Conservation (phyloP, 2,888 invertebrate genomes). For the Drosophila nigritarsus region DNA sequence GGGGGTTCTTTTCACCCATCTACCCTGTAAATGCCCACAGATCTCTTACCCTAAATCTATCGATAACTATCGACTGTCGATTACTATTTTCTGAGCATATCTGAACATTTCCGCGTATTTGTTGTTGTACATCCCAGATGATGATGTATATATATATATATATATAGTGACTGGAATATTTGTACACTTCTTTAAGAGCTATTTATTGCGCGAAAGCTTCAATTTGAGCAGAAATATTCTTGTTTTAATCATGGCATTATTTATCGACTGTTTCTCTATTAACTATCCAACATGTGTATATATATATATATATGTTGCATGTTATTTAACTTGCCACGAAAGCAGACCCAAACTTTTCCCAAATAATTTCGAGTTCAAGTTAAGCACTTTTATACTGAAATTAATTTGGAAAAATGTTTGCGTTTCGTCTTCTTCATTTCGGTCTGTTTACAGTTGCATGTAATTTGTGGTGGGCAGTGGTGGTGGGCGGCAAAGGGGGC, state of each 20-base stretch:
- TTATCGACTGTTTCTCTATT: neutral
- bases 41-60: neutral
- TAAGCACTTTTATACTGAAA: constrained; percentile 22
- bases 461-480: neutral
- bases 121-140: neutral
- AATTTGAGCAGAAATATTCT: neutral
- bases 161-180: neutral
- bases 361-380: constrained; percentile 26
- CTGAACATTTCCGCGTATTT: neutral
- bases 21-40: neutral
- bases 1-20: neutral
- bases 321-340: neutral
- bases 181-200: too few relatives aligned
- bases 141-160: neutral
- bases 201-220: too few relatives aligned
- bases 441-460: constrained; percentile 6
- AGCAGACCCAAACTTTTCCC: neutral
- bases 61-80: neutral
- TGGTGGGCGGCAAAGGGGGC: neutral
- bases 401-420: neutral
- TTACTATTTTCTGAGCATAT: neutral
- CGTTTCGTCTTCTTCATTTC: neutral
- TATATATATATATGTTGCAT: neutral
- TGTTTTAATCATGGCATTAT: neutral
- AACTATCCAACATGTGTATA: neutral